These are phyloP conservation scores for Epizoanthus scotinus DNA, from an alignment of 92 coral and sea anemone species.

Conservation along the genomic window DNA sequence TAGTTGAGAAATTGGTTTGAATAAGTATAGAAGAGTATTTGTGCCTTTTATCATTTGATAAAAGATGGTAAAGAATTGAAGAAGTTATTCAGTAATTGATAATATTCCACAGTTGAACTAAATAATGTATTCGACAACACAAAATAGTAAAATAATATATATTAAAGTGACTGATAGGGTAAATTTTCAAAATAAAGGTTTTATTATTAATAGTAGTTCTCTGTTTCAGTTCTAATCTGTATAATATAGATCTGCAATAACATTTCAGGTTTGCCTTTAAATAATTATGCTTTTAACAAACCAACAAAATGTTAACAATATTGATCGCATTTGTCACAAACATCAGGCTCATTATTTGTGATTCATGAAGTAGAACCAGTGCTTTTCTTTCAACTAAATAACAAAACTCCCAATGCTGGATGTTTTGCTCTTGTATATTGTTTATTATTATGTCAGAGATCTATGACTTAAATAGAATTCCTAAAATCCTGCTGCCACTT, in stretches of 20 bases:
- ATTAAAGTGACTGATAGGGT: too few relatives aligned
- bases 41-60: not conserved
- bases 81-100: not conserved
- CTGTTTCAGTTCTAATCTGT: too few relatives aligned
- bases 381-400: not conserved
- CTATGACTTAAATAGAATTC: not conserved
- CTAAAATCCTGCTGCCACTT: not conserved
- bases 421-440: not conserved
- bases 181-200: too few relatives aligned
- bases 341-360: not conserved
- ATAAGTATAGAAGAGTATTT: not conserved
- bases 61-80: not conserved
- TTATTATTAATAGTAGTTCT: too few relatives aligned
- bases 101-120: not conserved
- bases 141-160: not conserved
- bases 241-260: not conserved
- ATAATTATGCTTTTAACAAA: not conserved
- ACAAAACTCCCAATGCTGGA: too few relatives aligned
- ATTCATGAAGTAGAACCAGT: not conserved
- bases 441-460: not conserved
- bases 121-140: not conserved
- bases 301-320: not conserved
- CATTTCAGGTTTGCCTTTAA: not conserved
- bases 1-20: not conserved
- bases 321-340: not conserved